These are phyloP conservation scores for Gnathonemus longibarbis DNA, from an alignment of 2,113 vertebrate genomes.

Conservation along the genomic window DNA sequence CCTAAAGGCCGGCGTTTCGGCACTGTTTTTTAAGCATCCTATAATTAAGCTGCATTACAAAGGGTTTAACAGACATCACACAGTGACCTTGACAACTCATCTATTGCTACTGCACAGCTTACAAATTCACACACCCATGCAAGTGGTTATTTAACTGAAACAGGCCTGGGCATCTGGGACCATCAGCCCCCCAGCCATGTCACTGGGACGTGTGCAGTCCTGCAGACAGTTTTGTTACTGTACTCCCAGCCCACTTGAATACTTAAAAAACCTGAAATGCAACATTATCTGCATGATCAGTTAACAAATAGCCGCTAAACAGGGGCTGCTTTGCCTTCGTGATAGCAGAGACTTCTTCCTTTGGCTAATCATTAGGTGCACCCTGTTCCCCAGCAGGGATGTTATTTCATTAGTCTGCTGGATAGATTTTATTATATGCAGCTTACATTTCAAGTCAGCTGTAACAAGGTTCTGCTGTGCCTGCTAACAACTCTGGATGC, in stretches of 20 bases:
- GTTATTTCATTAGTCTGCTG: neutral
- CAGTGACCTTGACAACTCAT: neutral
- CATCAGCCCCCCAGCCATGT: neutral
- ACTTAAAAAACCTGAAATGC: neutral
- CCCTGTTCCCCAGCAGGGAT: neutral
- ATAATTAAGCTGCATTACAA: neutral
- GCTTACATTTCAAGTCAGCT: neutral
- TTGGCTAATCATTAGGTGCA: neutral
- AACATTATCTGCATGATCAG: neutral
- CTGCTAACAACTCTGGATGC: neutral
- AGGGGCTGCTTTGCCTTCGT: neutral
- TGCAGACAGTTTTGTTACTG: neutral
- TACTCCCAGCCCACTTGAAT: neutral
- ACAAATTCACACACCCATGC: neutral
- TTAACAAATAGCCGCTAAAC: neutral
- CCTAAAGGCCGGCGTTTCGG: neutral
- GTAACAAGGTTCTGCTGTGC: neutral
- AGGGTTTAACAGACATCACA: neutral
- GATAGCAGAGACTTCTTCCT: neutral
- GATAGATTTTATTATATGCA: neutral
- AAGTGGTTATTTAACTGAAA: neutral
- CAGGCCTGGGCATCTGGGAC: neutral
- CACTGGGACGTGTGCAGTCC: neutral
- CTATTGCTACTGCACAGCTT: neutral
- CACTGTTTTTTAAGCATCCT: neutral